Evolutionary conservation across 2,888 invertebrate genomes (phyloP).

Genomic region (Molorchus minor): DNA sequence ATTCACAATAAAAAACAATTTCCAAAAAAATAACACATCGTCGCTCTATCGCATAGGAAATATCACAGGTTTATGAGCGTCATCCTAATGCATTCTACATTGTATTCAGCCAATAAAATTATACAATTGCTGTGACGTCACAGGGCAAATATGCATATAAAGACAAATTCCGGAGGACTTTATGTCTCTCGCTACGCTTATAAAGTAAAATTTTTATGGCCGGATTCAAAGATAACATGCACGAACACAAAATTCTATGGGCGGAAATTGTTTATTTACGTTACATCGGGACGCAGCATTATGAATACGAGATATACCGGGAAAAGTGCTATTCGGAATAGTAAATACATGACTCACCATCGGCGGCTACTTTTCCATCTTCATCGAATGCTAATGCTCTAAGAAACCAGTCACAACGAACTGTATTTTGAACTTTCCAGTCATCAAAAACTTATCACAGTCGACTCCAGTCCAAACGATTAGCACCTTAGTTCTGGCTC

Average conservation of each 20-base stretch:
- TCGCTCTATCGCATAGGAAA: too few relatives aligned
- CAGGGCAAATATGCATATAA: constrained; percentile 11
- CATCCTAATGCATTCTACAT: constrained; percentile 15
- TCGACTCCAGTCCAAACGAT: too few relatives aligned
- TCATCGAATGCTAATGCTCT: constrained; percentile 9
- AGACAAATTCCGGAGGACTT: constrained; percentile 21
- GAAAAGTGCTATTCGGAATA: constrained; percentile 16
- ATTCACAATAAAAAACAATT: too few relatives aligned
- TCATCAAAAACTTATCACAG: too few relatives aligned
- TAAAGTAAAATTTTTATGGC: constrained; percentile 21
- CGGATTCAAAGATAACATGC: constrained; percentile 21
- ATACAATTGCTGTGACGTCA: not conserved
- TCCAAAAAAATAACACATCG: too few relatives aligned
- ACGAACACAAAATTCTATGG: constrained; percentile 21
- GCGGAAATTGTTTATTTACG: constrained; percentile 25
- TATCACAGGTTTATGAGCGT: too few relatives aligned
- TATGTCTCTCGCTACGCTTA: constrained; percentile 9
- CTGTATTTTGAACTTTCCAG: too few relatives aligned
- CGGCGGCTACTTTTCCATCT: not conserved
- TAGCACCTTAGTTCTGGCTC: too few relatives aligned
- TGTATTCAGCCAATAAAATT: constrained; percentile 20
- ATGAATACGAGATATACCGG: constrained; percentile 12
- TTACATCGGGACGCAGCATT: constrained; percentile 11
- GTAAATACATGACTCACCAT: constrained; percentile 11
- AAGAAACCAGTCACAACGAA: too few relatives aligned